A percentile compares a stretch with the other conserved stretches of the same genome.
These are phyloP conservation scores for Stichodactyla helianthus DNA, from an alignment of 64 coral and sea anemone species.

Conservation along the genomic window DNA sequence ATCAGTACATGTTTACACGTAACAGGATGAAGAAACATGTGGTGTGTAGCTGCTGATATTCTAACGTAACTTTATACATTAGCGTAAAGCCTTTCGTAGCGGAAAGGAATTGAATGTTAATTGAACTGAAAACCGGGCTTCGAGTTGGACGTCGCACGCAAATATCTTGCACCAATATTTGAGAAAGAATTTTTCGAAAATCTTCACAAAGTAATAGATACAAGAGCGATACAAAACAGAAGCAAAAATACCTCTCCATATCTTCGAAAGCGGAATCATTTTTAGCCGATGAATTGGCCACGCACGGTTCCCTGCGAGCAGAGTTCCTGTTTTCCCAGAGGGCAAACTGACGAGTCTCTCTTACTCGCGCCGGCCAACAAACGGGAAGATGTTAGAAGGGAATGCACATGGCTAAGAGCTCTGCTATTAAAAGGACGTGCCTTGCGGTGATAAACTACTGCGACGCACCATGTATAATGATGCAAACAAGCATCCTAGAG, in stretches of 20 bases:
- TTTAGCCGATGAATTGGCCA: background rate
- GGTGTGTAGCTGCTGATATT: background rate
- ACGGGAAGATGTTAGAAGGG: background rate
- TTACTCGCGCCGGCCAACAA: no score
- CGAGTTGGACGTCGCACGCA: background rate
- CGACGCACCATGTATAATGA: background rate
- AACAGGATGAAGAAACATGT: background rate
- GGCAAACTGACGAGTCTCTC: no score
- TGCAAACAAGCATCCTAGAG: background rate
- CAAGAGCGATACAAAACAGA: background rate
- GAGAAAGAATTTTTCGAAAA: background rate
- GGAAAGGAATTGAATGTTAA: background rate
- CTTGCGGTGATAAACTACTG: background rate
- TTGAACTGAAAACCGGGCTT: background rate
- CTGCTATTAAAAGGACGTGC: background rate
- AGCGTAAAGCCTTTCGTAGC: background rate
- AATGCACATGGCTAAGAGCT: background rate
- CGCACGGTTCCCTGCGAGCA: no score
- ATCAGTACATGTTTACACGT: constrained; percentile 10
- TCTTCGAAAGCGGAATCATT: background rate
- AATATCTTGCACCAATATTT: background rate
- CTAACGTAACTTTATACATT: background rate
- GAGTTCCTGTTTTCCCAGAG: no score
- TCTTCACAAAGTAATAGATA: background rate
- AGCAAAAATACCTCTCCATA: background rate